These are phyloP conservation scores for Orchestes rusci DNA, from an alignment of 2,888 invertebrate genomes.

Conservation along the genomic window DNA sequence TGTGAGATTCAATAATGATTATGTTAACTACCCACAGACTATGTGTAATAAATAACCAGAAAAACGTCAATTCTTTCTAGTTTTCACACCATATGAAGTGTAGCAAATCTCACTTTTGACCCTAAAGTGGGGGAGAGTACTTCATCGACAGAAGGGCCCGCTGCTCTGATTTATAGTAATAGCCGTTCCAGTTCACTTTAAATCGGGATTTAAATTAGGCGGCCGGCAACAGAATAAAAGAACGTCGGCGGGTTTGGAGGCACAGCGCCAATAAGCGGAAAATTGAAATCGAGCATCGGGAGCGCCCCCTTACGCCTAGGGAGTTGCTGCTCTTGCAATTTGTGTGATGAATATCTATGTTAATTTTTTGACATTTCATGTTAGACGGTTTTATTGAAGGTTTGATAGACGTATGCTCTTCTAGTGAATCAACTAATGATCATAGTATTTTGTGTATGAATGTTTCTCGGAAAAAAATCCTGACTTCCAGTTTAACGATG, in stretches of 20 bases:
- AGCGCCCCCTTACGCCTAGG: slow-evolving; percentile 10
- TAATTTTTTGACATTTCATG: slow-evolving; percentile 17
- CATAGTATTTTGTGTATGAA: too few species aligned
- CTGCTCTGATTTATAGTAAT: slow-evolving; percentile 45
- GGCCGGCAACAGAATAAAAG: slow-evolving; percentile 32
- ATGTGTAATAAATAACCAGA: too few species aligned
- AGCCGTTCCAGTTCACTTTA: slow-evolving; percentile 44
- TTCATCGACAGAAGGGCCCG: slow-evolving; percentile 31
- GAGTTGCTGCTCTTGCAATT: slow-evolving; percentile 19
- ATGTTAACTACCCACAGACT: too few species aligned
- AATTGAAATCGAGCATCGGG: slow-evolving; percentile 41
- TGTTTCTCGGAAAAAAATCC: too few species aligned
- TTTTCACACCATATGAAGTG: slow-evolving; percentile 12
- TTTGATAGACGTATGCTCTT: slow-evolving; percentile 2
- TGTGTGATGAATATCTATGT: slow-evolving; percentile 23
- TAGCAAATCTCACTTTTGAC: slow-evolving; percentile 17
- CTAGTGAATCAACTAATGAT: too few species aligned
- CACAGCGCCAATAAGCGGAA: slow-evolving; percentile 44
- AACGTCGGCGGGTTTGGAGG: slow-evolving; percentile 30
- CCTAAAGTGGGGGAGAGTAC: slow-evolving; percentile 14
- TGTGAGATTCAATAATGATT: too few species aligned
- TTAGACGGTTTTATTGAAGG: slow-evolving; percentile 7
- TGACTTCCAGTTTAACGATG: too few species aligned
- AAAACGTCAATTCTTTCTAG: too few species aligned
- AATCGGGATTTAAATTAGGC: slow-evolving; percentile 47